Conservation (phyloP, 2,888 invertebrate genomes). For the Phlogophora meticulosa region DNA sequence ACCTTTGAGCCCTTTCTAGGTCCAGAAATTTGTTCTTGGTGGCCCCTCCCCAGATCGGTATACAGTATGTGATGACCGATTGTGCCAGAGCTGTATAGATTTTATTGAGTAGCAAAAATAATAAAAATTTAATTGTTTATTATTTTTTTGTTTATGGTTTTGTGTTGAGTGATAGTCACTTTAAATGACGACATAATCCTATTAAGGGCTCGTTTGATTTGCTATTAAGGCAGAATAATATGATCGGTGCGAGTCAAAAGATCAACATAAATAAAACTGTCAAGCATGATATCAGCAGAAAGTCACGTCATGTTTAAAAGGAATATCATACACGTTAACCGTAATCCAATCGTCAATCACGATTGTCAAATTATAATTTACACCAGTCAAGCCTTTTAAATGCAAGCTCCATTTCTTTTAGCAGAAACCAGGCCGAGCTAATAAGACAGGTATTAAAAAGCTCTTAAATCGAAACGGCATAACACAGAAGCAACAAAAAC, state of each 20-base stretch:
- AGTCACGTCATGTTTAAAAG: conserved; percentile 22
- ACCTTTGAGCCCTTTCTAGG: no score
- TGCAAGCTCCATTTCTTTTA: conserved; percentile 55
- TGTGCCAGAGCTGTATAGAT: no score
- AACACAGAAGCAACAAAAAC: conserved; percentile 78
- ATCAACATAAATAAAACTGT: conserved; percentile 7
- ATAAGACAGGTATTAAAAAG: conserved; percentile 81
- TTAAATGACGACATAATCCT: no score
- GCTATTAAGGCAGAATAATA: no score
- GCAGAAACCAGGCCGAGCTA: conserved; percentile 72
- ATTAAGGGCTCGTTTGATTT: no score
- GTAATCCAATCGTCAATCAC: conserved; percentile 54
- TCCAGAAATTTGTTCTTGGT: no score
- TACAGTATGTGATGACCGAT: no score
- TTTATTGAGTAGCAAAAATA: no score
- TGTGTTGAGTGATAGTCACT: no score
- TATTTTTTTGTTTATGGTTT: no score
- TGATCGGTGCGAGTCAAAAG: not conserved
- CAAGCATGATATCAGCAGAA: not conserved
- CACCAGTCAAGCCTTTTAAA: conserved; percentile 53
- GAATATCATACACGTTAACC: conserved; percentile 9
- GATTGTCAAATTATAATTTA: conserved; percentile 59
- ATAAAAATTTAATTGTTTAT: no score
- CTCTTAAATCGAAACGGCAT: conserved; percentile 77
- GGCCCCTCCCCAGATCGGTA: no score